Percentiles rank a stretch among this genome's conserved stretches.
Conservation (phyloP, 2,797 vertebrate species). For the Rhyacichthys aspro region DNA sequence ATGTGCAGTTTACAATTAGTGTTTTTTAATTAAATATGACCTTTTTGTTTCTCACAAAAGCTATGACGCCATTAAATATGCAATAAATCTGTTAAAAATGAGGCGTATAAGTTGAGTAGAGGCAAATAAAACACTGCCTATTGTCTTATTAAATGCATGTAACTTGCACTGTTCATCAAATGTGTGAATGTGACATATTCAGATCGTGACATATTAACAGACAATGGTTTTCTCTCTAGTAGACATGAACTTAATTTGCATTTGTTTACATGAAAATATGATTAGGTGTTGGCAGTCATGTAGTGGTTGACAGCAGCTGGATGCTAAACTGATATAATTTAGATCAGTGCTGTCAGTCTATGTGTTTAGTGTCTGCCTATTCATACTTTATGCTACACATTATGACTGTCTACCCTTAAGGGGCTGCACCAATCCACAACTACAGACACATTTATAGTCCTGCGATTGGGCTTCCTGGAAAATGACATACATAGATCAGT, state of each 20-base stretch:
- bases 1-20: background rate
- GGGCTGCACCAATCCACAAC: constrained; percentile 1
- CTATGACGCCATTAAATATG: too few relatives aligned
- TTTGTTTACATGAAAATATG: constrained; percentile 41
- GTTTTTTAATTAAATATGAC: background rate
- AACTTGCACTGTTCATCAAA: background rate
- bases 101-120: too few relatives aligned
- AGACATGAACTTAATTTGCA: constrained; percentile 4
- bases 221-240: constrained; percentile 8
- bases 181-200: background rate
- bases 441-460: background rate
- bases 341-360: constrained; percentile 11
- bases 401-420: background rate
- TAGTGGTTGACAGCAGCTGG: constrained; percentile 12
- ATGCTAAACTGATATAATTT: constrained; percentile 25
- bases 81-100: too few relatives aligned
- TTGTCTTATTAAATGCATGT: too few relatives aligned
- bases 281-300: constrained; percentile 25
- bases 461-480: background rate
- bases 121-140: too few relatives aligned
- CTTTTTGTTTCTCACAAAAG: too few relatives aligned
- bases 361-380: constrained; percentile 16
- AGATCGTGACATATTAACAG: constrained; percentile 12
- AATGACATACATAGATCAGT: background rate
- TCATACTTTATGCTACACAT: constrained; percentile 10